Evolutionary conservation across 2,888 invertebrate species (phyloP).

Genomic region (Andrena fulva): DNA sequence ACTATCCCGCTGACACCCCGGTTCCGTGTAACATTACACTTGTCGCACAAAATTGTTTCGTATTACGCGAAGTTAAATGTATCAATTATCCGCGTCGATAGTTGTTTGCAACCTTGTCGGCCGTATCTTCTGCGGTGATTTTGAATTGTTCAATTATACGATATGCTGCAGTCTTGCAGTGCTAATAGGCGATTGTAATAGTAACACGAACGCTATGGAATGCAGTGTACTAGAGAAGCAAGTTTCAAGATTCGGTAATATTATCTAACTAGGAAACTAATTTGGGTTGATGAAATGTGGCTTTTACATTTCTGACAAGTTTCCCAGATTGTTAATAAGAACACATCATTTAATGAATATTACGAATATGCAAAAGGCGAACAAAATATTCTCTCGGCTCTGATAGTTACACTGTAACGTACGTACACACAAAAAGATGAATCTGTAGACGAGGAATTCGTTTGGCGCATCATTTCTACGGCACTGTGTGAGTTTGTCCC

Average conservation of each 20-base stretch:
- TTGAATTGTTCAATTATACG: neutral
- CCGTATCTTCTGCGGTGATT: neutral
- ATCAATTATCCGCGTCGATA: neutral
- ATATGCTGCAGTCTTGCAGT: neutral
- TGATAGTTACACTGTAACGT: neutral
- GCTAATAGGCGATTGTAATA: too few relatives aligned
- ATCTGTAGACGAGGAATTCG: neutral
- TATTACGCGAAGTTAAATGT: neutral
- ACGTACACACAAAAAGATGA: neutral
- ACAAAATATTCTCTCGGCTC: neutral
- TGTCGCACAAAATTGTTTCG: neutral
- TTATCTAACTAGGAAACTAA: neutral
- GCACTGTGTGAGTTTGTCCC: slow-evolving; percentile 43
- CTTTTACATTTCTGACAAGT: neutral
- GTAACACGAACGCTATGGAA: neutral
- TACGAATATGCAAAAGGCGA: too few relatives aligned
- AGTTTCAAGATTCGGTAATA: neutral
- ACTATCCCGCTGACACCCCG: neutral
- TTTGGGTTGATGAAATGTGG: too few relatives aligned
- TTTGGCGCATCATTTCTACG: slow-evolving; percentile 17
- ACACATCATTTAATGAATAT: neutral
- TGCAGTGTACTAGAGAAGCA: neutral
- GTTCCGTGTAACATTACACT: neutral
- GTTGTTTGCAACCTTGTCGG: neutral
- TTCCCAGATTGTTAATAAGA: neutral